Conservation (phyloP, 2,888 invertebrate species). For the Peribatodes rhomboidaria region DNA sequence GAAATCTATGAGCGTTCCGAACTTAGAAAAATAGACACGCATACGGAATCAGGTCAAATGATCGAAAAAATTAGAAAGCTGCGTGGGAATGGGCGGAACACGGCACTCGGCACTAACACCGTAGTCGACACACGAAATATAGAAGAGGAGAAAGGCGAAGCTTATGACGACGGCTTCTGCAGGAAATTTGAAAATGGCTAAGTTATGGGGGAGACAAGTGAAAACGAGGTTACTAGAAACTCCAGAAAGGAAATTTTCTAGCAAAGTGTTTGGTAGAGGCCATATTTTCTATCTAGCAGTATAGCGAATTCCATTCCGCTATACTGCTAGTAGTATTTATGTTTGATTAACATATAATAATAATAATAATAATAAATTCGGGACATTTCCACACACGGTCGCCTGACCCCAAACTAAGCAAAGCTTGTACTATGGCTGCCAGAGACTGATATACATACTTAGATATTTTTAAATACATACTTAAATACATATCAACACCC, state of each 20-base stretch:
- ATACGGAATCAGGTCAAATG: slow-evolving; percentile 54
- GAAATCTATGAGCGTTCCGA: background rate
- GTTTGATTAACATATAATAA: too few species aligned
- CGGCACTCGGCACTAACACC: slow-evolving; percentile 23
- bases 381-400: too few species aligned
- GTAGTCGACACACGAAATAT: slow-evolving; percentile 32
- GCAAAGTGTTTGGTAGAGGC: too few species aligned
- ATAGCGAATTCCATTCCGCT: too few species aligned
- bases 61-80: slow-evolving; percentile 60
- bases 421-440: too few species aligned
- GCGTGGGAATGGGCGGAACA: slow-evolving; percentile 55
- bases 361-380: too few species aligned
- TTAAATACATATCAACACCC: too few species aligned
- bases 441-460: too few species aligned
- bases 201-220: slow-evolving; percentile 15
- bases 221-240: slow-evolving; percentile 6
- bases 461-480: too few species aligned
- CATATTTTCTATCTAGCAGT: too few species aligned
- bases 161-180: slow-evolving; percentile 16
- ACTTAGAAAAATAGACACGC: slow-evolving; percentile 40
- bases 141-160: slow-evolving; percentile 53
- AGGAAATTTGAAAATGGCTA: slow-evolving; percentile 25
- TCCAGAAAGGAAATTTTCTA: background rate
- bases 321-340: too few species aligned
- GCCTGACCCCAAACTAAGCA: too few species aligned